These are phyloP conservation scores for Drosophila paracracens DNA, from an alignment of 2,888 invertebrate genomes.

Conservation along the genomic window DNA sequence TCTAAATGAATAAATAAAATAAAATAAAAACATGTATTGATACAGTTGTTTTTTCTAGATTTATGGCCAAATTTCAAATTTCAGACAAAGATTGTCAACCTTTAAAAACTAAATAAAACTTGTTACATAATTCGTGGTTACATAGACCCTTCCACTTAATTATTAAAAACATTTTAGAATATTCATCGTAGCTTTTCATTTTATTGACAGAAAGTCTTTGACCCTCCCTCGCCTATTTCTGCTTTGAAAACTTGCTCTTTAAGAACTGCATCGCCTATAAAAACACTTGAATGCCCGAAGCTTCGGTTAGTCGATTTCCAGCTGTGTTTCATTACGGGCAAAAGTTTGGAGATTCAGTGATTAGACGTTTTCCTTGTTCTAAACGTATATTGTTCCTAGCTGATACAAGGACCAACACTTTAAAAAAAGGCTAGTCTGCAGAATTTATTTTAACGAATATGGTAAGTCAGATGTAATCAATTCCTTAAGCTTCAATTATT, in stretches of 20 bases:
- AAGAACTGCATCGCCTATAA: slow-evolving; percentile 55
- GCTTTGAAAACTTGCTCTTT: not conserved
- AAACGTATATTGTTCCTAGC: not conserved
- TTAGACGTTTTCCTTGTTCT: not conserved
- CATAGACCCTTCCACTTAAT: not conserved
- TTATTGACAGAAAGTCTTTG: not conserved
- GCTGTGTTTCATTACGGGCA: slow-evolving; percentile 84
- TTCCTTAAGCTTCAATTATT: not conserved
- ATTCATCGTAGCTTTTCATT: too few relatives aligned
- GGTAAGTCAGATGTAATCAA: slow-evolving; percentile 41
- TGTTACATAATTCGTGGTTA: not conserved
- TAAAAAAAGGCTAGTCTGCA: not conserved
- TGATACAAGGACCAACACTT: not conserved
- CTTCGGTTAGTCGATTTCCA: slow-evolving; percentile 82
- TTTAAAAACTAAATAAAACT: not conserved
- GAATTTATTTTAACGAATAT: slow-evolving; percentile 32
- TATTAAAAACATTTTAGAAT: not conserved
- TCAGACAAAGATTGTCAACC: not conserved
- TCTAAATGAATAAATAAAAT: not conserved
- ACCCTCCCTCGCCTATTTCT: slow-evolving; percentile 19
- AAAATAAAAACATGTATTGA: not conserved
- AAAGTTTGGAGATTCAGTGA: slow-evolving; percentile 66
- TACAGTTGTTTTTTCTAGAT: too few relatives aligned
- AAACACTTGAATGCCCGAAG: slow-evolving; percentile 45
- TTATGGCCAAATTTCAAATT: too few relatives aligned